phyloP scores from a whole-genome alignment of 2,797 vertebrate species.

The Trachurus trachurus region DNA sequence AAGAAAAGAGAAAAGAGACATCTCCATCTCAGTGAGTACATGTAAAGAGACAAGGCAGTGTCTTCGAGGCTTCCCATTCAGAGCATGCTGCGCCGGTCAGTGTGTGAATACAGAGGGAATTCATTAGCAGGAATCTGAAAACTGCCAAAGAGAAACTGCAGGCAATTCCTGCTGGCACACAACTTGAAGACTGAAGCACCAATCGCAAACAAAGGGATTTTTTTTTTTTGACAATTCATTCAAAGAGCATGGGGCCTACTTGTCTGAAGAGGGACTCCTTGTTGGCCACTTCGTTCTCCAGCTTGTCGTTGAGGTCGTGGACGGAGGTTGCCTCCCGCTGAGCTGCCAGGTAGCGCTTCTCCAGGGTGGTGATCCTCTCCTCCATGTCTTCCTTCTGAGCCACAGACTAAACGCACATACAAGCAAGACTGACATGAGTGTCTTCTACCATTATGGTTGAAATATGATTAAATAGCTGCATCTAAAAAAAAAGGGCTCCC shows the following conservation, averaged over 20 bases:
- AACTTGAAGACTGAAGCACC: slow-evolving; percentile 18
- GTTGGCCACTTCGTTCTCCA: slow-evolving; percentile 98
- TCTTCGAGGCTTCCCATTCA: slow-evolving; percentile 63
- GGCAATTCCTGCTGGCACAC: slow-evolving; percentile 57
- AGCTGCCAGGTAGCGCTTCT: slow-evolving; percentile 98
- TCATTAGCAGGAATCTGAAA: slow-evolving; percentile 41
- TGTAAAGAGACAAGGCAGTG: slow-evolving; percentile 52
- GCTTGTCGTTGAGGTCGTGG: slow-evolving; percentile 97
- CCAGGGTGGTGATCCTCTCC: slow-evolving; percentile 96
- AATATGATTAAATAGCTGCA: no score
- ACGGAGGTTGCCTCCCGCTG: slow-evolving; percentile 97
- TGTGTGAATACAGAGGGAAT: slow-evolving; percentile 61
- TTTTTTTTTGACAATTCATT: not conserved
- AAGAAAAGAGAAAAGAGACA: slow-evolving; percentile 51
- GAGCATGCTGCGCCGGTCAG: slow-evolving; percentile 47
- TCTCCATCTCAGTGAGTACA: slow-evolving; percentile 60
- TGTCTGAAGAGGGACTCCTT: slow-evolving; percentile 95
- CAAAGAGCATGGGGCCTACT: slow-evolving; percentile 76
- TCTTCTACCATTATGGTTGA: no score
- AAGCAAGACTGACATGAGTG: not conserved
- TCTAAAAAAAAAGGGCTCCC: not conserved
- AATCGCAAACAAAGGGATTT: no score
- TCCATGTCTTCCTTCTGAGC: slow-evolving; percentile 99
- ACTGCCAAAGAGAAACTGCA: slow-evolving; percentile 52
- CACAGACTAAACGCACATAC: slow-evolving; percentile 86